phyloP scores from a whole-genome alignment of 1,140 invertebrate genomes.

The Lasaia peninsularis region DNA sequence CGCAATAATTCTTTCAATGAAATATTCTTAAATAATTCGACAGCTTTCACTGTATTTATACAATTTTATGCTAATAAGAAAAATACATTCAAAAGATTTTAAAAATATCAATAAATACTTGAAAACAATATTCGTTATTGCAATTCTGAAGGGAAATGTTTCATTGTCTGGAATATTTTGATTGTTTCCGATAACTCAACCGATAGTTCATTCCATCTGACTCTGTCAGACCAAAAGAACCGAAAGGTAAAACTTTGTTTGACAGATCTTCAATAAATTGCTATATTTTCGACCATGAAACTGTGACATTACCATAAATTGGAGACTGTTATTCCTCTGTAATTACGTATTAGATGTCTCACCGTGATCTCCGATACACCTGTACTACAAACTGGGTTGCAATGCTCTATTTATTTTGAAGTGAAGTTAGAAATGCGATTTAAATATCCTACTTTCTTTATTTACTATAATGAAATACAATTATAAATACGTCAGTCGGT shows the following conservation, averaged over 20 bases:
- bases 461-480: conserved; percentile 15
- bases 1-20: too few species aligned
- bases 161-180: background rate
- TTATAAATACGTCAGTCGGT: conserved; percentile 12
- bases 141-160: too few species aligned
- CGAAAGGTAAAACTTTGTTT: conserved; percentile 14
- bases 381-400: conserved; percentile 2
- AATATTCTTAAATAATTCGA: too few species aligned
- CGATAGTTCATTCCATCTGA: conserved; percentile 26
- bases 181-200: conserved; percentile 21
- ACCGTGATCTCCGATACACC: conserved; percentile 1
- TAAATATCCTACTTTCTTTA: conserved; percentile 13
- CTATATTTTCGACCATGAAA: conserved; percentile 53
- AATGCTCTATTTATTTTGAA: conserved; percentile 29
- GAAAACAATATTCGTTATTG: too few species aligned
- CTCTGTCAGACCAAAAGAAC: conserved; percentile 23
- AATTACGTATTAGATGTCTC: conserved; percentile 11
- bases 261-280: conserved; percentile 21
- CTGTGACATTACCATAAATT: conserved; percentile 46
- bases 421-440: conserved; percentile 1
- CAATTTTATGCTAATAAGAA: too few species aligned
- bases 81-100: too few species aligned
- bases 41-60: too few species aligned
- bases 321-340: conserved; percentile 25
- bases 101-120: too few species aligned